A percentile compares a stretch with the other conserved stretches of the same genome.
Evolutionary conservation across 2,113 vertebrate genomes (phyloP).

Genomic region (Balaeniceps rex): DNA sequence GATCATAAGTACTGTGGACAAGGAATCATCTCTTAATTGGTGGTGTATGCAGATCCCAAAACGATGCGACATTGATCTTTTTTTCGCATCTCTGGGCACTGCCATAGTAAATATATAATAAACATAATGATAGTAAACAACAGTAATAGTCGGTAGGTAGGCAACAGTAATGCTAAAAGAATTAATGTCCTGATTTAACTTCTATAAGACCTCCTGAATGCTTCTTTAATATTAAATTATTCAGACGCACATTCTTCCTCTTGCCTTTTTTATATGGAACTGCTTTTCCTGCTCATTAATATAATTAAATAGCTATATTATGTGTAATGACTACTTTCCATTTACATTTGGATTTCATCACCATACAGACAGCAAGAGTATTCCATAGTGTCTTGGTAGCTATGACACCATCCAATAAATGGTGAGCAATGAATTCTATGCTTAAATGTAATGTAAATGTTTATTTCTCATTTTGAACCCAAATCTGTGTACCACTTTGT

Average conservation of each 20-base stretch:
- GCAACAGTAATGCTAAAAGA: neutral
- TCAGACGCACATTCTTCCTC: neutral
- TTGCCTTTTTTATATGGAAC: neutral
- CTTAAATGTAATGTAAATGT: neutral
- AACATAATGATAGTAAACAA: neutral
- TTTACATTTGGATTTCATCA: neutral
- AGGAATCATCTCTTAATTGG: neutral
- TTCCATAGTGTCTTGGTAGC: neutral
- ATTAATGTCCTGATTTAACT: neutral
- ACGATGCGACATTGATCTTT: neutral
- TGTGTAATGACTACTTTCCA: neutral
- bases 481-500: neutral
- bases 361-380: neutral
- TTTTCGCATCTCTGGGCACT: neutral
- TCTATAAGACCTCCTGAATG: neutral
- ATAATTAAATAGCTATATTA: neutral
- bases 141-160: neutral
- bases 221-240: neutral
- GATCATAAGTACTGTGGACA: rapidly evolving
- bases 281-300: neutral
- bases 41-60: neutral
- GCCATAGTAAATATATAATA: neutral
- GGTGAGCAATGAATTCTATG: neutral
- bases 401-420: neutral
- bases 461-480: neutral